Evolutionary conservation across 1,140 invertebrate genomes (phyloP).

Genomic region (Hylaeus anthracinus): DNA sequence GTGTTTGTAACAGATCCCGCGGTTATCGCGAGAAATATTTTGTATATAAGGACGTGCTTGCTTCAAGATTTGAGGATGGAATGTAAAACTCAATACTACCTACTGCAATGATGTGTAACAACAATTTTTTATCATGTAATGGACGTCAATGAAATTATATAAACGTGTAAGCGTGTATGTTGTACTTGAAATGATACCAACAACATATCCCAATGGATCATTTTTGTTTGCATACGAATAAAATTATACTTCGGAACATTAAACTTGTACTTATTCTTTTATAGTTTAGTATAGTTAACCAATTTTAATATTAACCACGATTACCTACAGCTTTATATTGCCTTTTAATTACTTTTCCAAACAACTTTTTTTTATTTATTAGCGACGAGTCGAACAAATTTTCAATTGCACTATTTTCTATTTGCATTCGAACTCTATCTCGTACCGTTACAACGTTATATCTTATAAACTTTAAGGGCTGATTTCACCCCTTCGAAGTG

Average conservation of each 20-base stretch:
- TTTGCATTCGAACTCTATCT: too few relatives aligned
- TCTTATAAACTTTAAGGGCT: too few relatives aligned
- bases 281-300: neutral
- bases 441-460: too few relatives aligned
- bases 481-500: too few relatives aligned
- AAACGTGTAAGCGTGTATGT: conserved; percentile 41
- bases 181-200: conserved; percentile 57
- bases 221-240: conserved; percentile 64
- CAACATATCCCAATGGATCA: conserved; percentile 65
- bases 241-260: conserved; percentile 56
- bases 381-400: too few relatives aligned
- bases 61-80: conserved; percentile 55
- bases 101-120: conserved; percentile 51
- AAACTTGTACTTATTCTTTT: neutral
- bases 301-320: too few relatives aligned
- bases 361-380: neutral
- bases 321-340: neutral
- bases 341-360: neutral
- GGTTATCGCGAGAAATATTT: conserved; percentile 43
- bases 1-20: conserved; percentile 20
- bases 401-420: too few relatives aligned
- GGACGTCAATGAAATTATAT: conserved; percentile 47
- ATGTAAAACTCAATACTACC: conserved; percentile 45
- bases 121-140: conserved; percentile 65
- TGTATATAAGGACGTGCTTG: conserved; percentile 61